Evolutionary conservation across 2,797 vertebrate genomes (phyloP), one percentile per base, ranked within the genome.

Genomic region (Xiphophorus birchmanni): DNA sequence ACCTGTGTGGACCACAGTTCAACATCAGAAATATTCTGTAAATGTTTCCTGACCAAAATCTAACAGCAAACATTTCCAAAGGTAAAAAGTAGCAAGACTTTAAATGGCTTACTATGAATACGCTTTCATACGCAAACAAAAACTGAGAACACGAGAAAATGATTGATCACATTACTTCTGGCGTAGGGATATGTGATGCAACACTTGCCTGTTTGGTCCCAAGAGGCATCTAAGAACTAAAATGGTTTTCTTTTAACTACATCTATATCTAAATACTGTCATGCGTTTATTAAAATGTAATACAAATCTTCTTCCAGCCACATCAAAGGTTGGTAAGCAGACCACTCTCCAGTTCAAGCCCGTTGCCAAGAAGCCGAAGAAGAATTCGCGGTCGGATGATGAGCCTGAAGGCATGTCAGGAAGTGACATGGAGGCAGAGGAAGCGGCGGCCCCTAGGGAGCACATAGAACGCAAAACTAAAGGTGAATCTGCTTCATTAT

Each of bases 261-360:
- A 65, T 65, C 35, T 10, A 35, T 21, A 12, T 37, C 17, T 23
- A 65, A 35, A 4, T 35, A n/a, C 26, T n/a, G 21, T 56, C 56
- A 32, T 11, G 32, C 35, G 15, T 35, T 18, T 63, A 35, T 67
- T 21, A 67, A 67, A 65, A 17, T 65, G 29, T 65, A 42, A 15
- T 73, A 73, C 47, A 52, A 48, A 0, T 11, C 17, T 78, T 32
- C 72, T 37, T 77, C 60, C 69, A 73, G 76, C 90, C 93, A 96
- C 52, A 18, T 65, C 90, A 8, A 96, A 95, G 86, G 79, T 80
- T 1, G 95, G 96, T 85, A 98, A 94, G 83, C 98, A 99, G 93
- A 95, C 96, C 87, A 97, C 95, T 0, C 94, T 99, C 10, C 94
- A 96, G 18, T 99, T 99, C 92, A 98, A 96, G 79, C 94, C 97